Base-by-base conservation (phyloP, 2,888 invertebrate species). In the Dinocampus coccinellae region DNA sequence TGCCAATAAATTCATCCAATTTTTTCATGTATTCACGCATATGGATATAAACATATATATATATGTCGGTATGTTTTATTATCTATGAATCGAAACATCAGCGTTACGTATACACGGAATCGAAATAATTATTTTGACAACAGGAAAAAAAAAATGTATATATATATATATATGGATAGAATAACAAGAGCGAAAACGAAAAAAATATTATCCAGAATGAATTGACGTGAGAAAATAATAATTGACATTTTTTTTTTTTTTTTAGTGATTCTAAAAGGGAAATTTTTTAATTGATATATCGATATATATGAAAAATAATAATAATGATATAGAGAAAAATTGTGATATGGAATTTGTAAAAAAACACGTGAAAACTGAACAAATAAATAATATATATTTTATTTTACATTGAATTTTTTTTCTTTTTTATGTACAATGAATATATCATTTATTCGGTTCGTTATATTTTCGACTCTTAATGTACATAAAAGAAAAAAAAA, bases 1-100 rank as follows among this genome's bases (percentile, higher is more conserved):
- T 64, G 67, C 64, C 73, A 72, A 73, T 73, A 73, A 73, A 73
- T 73, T 68, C 68, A 72, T 70, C 75, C 75, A 75, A 75, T 75
- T 75, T 75, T 73, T 67, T 62, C 62, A 72, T 67, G 53, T 63
- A 53, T 34, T 47, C 53, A 13, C 42, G 9, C 58, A 26, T 7
- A 47, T 16, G 34, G 4, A 58, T 57, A 58, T 22, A 34, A 24
- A 61, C 52, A 47, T 10, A 52, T 29, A 52, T 22, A n/a, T 10
- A 36, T 9, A 6, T 4, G n/a, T 55, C 34, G 16, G 34, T 20
- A 57, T 16, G 22, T 26, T n/a, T 1, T 55, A 7, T 6, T 47
- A 47, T 39, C 47, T n/a, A 47, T 47, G 47, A 47, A 47, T 16
- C 47, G 47, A 20, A 16, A 16, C 47, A 47, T 47, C 16, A 47